phyloP scores from a whole-genome alignment of 2,797 vertebrate genomes.

The Propithecus deckenii region DNA sequence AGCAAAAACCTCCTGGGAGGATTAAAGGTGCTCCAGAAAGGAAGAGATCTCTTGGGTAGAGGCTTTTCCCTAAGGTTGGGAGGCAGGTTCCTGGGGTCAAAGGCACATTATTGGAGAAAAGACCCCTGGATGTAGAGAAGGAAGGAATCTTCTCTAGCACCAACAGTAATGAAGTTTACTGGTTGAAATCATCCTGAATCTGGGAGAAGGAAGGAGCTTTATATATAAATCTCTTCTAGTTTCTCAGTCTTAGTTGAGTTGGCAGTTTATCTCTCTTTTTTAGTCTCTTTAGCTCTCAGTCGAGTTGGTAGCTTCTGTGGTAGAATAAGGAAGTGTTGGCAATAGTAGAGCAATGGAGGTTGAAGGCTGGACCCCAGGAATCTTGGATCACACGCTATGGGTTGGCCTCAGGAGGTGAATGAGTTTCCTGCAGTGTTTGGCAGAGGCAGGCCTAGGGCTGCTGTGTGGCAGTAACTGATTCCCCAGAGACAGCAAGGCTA shows the following conservation, averaged over 20 bases:
- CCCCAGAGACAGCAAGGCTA: constrained; percentile 67
- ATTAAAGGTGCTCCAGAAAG: neutral
- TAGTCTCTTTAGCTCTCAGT: neutral
- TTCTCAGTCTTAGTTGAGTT: constrained; percentile 24
- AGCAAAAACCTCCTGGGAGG: neutral
- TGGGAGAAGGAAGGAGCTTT: constrained; percentile 43
- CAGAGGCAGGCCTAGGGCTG: constrained; percentile 52
- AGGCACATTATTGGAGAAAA: constrained; percentile 46
- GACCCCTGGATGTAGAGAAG: neutral
- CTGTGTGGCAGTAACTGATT: neutral
- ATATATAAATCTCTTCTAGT: constrained; percentile 65
- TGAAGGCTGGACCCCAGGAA: neutral
- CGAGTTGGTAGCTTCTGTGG: neutral
- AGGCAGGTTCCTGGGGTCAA: constrained; percentile 12
- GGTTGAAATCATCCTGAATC: constrained; percentile 46
- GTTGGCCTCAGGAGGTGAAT: constrained; percentile 76
- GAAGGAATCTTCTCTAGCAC: constrained; percentile 57
- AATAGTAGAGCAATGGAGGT: neutral
- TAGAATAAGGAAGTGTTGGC: constrained; percentile 11
- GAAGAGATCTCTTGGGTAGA: neutral
- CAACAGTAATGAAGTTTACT: constrained; percentile 58
- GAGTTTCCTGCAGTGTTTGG: constrained; percentile 80
- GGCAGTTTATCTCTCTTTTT: constrained; percentile 45
- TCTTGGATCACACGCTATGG: neutral
- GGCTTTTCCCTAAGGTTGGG: neutral